phyloP scores from a whole-genome alignment of 2,888 invertebrate genomes.

The Gasteruption jaculator region DNA sequence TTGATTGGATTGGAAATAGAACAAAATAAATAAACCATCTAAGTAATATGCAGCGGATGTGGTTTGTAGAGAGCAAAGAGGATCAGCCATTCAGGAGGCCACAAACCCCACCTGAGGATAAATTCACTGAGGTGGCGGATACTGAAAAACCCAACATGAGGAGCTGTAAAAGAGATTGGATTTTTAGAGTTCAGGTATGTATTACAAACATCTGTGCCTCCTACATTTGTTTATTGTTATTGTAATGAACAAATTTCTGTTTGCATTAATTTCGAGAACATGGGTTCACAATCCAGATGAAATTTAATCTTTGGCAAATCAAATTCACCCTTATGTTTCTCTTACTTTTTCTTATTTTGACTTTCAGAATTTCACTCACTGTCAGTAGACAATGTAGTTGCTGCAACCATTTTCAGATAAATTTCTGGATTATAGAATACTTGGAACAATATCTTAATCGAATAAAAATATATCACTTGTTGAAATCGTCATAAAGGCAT shows the following conservation, averaged over 20 bases:
- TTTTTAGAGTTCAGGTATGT: slow-evolving; percentile 47
- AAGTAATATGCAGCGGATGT: slow-evolving; percentile 32
- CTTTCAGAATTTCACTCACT: too few relatives aligned
- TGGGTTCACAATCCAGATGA: neutral
- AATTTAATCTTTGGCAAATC: neutral
- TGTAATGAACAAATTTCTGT: too few relatives aligned
- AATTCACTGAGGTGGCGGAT: slow-evolving; percentile 24
- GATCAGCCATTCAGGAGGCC: slow-evolving; percentile 24
- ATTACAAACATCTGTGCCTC: too few relatives aligned
- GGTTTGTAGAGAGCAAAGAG: slow-evolving; percentile 34
- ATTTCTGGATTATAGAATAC: too few relatives aligned
- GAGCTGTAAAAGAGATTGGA: slow-evolving; percentile 46
- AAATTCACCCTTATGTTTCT: neutral
- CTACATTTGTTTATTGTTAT: too few relatives aligned
- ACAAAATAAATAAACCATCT: slow-evolving; percentile 10
- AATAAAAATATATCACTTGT: too few relatives aligned
- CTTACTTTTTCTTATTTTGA: neutral
- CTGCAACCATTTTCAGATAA: too few relatives aligned
- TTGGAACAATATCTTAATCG: too few relatives aligned
- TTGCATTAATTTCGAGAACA: neutral
- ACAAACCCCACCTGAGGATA: slow-evolving; percentile 24
- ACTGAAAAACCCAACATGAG: slow-evolving; percentile 36
- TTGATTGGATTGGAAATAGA: slow-evolving; percentile 3
- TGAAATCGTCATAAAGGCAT: too few relatives aligned
- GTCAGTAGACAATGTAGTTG: too few relatives aligned